phyloP scores from a whole-genome alignment of 92 coral and sea anemone genomes.

The Zoanthus sansibaricus region DNA sequence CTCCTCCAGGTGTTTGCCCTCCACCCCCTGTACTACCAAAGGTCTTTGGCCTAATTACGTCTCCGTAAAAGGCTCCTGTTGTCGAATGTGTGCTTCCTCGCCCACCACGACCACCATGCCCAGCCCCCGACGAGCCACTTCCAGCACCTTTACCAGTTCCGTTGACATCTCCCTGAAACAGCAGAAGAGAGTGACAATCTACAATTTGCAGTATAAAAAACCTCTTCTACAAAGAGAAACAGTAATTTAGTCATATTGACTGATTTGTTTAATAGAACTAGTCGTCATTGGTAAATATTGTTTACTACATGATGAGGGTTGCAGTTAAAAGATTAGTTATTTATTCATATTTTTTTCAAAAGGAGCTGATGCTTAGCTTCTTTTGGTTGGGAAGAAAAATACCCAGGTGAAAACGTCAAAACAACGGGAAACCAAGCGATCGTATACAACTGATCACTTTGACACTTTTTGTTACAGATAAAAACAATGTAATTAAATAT shows the following conservation, averaged over 20 bases:
- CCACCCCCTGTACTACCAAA: conserved; percentile 78
- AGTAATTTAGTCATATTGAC: background rate
- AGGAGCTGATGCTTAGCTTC: too few species aligned
- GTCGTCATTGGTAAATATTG: too few species aligned
- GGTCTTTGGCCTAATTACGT: conserved; percentile 53
- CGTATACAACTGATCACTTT: too few species aligned
- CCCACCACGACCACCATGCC: conserved; percentile 84
- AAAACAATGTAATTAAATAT: too few species aligned
- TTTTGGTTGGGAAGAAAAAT: too few species aligned
- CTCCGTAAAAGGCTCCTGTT: conserved; percentile 76
- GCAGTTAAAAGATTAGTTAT: too few species aligned
- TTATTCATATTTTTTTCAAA: too few species aligned
- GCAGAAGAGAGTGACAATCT: background rate
- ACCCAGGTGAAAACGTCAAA: too few species aligned
- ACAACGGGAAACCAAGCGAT: too few species aligned
- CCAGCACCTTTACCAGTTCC: conserved; percentile 67
- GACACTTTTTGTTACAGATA: too few species aligned
- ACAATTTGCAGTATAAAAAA: background rate
- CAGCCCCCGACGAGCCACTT: conserved; percentile 78
- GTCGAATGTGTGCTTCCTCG: conserved; percentile 42
- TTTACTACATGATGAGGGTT: too few species aligned
- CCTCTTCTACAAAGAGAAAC: background rate
- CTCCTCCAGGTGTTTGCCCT: conserved; percentile 65
- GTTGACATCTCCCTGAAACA: conserved; percentile 55
- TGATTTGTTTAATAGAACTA: too few species aligned